Evolutionary conservation across 2,113 vertebrate genomes (phyloP).

Genomic region (Aramus guarauna): DNA sequence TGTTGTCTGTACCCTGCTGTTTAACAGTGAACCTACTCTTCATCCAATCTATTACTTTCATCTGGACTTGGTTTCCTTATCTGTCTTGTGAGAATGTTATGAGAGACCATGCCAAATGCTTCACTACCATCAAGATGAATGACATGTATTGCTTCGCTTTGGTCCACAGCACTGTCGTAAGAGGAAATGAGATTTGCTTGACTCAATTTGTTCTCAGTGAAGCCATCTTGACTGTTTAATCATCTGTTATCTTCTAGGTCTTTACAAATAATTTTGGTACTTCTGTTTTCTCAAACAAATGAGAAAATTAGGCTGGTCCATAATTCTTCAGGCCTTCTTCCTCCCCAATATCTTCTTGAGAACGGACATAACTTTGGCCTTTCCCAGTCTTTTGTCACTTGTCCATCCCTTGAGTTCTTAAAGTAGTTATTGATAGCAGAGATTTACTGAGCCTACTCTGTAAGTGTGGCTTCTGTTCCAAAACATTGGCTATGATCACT

Average conservation of each 20-base stretch:
- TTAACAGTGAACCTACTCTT: neutral
- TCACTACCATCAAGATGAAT: constrained; percentile 9
- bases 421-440: neutral
- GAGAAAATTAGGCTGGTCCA: neutral
- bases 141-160: neutral
- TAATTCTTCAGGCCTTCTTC: neutral
- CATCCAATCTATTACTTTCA: neutral
- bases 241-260: constrained; percentile 19
- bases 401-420: neutral
- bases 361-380: neutral
- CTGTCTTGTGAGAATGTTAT: neutral
- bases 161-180: neutral
- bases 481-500: neutral
- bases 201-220: constrained; percentile 25
- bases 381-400: neutral
- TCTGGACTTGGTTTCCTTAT: neutral
- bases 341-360: neutral
- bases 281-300: constrained; percentile 7
- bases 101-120: neutral
- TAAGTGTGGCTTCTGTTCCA: neutral
- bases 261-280: neutral
- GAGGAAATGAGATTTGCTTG: constrained; percentile 59
- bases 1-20: neutral
- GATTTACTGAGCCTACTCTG: neutral
- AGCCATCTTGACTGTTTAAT: constrained; percentile 40